Evolutionary conservation across 1,140 invertebrate species (phyloP).

Genomic region (Caenorhabditis inopinata): DNA sequence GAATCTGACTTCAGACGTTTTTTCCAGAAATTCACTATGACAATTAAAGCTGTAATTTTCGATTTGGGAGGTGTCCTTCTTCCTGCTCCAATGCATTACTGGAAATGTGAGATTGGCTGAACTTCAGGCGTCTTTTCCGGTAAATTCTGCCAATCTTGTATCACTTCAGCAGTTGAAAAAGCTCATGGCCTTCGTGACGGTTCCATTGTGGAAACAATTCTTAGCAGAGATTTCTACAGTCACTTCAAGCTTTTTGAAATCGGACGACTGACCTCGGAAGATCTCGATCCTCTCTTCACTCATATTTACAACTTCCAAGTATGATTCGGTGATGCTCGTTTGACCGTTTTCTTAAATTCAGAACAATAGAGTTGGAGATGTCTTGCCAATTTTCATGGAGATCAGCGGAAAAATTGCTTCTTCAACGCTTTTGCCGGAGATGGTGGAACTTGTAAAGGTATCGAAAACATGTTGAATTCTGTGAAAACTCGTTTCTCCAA

Average conservation of each 20-base stretch:
- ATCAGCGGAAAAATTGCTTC: background rate
- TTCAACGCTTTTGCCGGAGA: constrained; percentile 61
- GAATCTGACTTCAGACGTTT: background rate
- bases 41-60: constrained; percentile 67
- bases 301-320: constrained; percentile 56
- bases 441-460: constrained; percentile 57
- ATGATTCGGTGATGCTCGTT: no score
- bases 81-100: constrained; percentile 63
- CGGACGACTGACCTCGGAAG: constrained; percentile 59
- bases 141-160: background rate
- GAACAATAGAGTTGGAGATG: constrained; percentile 30
- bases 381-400: background rate
- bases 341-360: constrained; percentile 8
- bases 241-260: constrained; percentile 66
- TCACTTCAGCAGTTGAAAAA: constrained; percentile 62
- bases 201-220: constrained; percentile 56
- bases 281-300: constrained; percentile 65
- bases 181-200: constrained; percentile 53
- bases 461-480: constrained; percentile 40
- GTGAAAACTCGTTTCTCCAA: no score
- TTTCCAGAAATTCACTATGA: constrained; percentile 31
- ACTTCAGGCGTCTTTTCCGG: background rate
- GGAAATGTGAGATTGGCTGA: constrained; percentile 56
- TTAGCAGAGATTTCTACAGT: constrained; percentile 56
- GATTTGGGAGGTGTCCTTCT: constrained; percentile 68